phyloP scores from a whole-genome alignment of 2,888 invertebrate species.

The Chrysolina americana region DNA sequence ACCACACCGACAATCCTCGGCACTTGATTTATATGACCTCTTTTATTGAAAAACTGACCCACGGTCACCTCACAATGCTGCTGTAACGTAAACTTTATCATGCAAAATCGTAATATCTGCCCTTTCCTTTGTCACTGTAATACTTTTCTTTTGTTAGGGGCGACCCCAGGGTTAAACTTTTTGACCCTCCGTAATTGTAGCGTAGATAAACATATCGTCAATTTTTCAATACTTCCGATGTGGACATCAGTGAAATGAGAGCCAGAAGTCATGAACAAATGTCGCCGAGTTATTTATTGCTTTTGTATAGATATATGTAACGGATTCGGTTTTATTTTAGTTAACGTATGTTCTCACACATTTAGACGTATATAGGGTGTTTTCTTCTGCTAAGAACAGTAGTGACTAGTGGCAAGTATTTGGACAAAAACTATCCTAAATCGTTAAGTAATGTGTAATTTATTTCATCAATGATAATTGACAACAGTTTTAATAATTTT shows the following conservation, averaged over 20 bases:
- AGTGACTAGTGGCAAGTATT: too few relatives aligned
- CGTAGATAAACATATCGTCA: conserved; percentile 68
- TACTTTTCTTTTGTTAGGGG: conserved; percentile 60
- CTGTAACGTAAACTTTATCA: conserved; percentile 62
- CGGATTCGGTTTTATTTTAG: conserved; percentile 16
- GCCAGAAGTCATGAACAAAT: conserved; percentile 38
- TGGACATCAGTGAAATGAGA: conserved; percentile 27
- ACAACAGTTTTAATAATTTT: too few relatives aligned
- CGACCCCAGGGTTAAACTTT: conserved; percentile 68
- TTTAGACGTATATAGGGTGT: not conserved
- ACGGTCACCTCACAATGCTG: conserved; percentile 57
- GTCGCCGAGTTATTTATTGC: conserved; percentile 47
- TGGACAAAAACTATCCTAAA: too few relatives aligned
- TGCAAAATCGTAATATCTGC: conserved; percentile 64
- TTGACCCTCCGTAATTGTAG: conserved; percentile 68
- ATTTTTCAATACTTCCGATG: conserved; percentile 65
- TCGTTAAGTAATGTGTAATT: too few relatives aligned
- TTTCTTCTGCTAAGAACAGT: not conserved
- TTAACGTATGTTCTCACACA: conserved; percentile 26
- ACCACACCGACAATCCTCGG: conserved; percentile 65
- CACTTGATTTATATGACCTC: conserved; percentile 68
- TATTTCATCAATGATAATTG: too few relatives aligned
- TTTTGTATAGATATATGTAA: conserved; percentile 21
- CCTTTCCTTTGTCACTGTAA: conserved; percentile 60
- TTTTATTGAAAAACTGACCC: conserved; percentile 64